phyloP scores from a whole-genome alignment of 2,797 vertebrate species.

The Poeciliopsis paucimaculata region DNA sequence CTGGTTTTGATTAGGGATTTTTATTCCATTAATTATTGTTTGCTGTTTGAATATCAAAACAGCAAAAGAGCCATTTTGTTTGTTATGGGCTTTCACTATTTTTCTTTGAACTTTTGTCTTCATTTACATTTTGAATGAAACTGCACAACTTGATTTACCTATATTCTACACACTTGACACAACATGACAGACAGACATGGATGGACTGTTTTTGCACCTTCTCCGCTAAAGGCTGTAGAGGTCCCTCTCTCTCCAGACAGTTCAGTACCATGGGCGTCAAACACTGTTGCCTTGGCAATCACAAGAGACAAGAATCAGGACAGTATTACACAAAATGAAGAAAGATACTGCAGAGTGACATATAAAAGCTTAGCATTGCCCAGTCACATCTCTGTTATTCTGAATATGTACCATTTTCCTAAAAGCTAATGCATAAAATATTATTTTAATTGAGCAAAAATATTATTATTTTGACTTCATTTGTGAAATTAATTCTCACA shows the following conservation, averaged over 20 bases:
- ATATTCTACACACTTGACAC: background rate
- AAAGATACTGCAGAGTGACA: background rate
- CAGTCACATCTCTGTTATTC: background rate
- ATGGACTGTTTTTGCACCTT: constrained; percentile 79
- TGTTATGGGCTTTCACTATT: background rate
- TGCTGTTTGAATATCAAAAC: background rate
- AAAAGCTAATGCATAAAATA: background rate
- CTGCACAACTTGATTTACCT: background rate
- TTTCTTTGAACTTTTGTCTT: background rate
- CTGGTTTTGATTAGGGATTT: too few species aligned
- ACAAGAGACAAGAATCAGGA: constrained; percentile 45
- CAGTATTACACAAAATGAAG: background rate
- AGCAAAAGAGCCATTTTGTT: background rate
- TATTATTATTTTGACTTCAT: background rate
- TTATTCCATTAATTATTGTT: background rate
- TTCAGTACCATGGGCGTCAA: constrained; percentile 87
- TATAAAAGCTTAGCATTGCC: background rate
- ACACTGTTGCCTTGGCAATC: constrained; percentile 88
- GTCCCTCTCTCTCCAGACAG: constrained; percentile 87
- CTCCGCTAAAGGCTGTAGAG: constrained; percentile 91
- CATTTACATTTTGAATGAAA: background rate
- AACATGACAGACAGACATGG: background rate
- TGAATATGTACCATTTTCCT: background rate
- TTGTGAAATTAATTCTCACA: background rate
- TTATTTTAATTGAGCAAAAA: background rate